Conservation (phyloP, 2,113 vertebrate genomes). For the Brienomyrus longianalis region DNA sequence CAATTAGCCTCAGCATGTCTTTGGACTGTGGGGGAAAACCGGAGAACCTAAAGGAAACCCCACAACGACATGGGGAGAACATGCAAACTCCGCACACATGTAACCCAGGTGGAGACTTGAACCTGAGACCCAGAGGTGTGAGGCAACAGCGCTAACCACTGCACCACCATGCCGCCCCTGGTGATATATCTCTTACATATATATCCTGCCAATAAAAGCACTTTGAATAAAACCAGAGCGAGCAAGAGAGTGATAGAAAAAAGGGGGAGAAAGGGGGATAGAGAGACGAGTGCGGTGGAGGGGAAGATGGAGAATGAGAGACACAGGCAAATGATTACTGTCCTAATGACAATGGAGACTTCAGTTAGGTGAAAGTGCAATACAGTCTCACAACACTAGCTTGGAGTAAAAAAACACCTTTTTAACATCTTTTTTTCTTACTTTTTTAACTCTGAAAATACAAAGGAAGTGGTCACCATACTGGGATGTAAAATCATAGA, state of each 20-base stretch:
- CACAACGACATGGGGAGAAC: too few relatives aligned
- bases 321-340: not conserved
- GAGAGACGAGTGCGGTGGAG: conserved; percentile 6
- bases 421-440: not conserved
- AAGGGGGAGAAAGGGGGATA: not conserved
- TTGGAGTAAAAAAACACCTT: not conserved
- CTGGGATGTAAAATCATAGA: not conserved
- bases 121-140: too few relatives aligned
- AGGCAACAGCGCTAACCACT: too few relatives aligned
- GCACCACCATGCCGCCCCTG: not conserved
- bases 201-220: conserved; percentile 6
- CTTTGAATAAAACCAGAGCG: not conserved
- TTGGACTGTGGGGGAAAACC: too few relatives aligned
- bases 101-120: too few relatives aligned
- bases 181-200: not conserved
- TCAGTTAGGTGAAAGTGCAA: not conserved
- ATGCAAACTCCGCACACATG: too few relatives aligned
- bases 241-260: not conserved
- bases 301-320: not conserved
- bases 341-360: not conserved
- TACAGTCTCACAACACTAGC: not conserved
- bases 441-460: not conserved
- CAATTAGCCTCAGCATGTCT: too few relatives aligned
- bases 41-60: too few relatives aligned
- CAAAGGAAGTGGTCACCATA: not conserved